Base-by-base conservation (phyloP, 2,888 invertebrate genomes). In the Diplolepis rosae region DNA sequence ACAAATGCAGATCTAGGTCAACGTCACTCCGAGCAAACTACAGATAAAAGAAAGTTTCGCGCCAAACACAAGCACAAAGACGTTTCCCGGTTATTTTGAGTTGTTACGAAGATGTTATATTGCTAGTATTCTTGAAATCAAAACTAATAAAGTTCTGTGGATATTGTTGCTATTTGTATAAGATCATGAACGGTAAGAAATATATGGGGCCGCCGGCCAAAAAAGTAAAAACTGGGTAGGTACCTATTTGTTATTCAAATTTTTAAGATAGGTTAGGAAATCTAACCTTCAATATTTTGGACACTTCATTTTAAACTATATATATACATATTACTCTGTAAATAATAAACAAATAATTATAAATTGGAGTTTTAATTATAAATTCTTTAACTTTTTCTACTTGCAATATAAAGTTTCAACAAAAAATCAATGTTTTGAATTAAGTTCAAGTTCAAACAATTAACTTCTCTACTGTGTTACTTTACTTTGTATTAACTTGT, bases 161-260 rank as follows among this genome's bases (percentile, higher is more conserved):
- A 18, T 28, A 9, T 54, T 32, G 18, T 32, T 54, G 9, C 4
- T 30, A 15, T 18, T 30, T 32, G 32, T 15, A 5, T 15, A 45
- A 11, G 30, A 54, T 30, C 30, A 74, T 74, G 74, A 74, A 69
- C 27, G 42, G 61, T 45, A 35, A 52, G 27, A 51, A 52, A 18
- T 61, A 61, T 13, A 27, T n/a, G 30, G 74, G 74, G 7, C 74
- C 74, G 28, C 65, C 71, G 65, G 24, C 65, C 4, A 74, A 74
- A 50, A 74, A 69, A 65, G 9, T 61, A 13, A 74, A 74, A 52
- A 39, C 18, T 1, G 69, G 66, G 74, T 74, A 61, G 65, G 67
- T 15, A 18, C 6, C 13, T 18, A 11, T 45, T 54, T 4, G 15
- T 30, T 1, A 4, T 2, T 30, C 28, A 3, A 18, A 22, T 51